Percentiles rank a stretch among this genome's conserved stretches.
These are phyloP conservation scores for Anolis carolinensis DNA, from an alignment of 2,113 vertebrate species.

Conservation along the genomic window DNA sequence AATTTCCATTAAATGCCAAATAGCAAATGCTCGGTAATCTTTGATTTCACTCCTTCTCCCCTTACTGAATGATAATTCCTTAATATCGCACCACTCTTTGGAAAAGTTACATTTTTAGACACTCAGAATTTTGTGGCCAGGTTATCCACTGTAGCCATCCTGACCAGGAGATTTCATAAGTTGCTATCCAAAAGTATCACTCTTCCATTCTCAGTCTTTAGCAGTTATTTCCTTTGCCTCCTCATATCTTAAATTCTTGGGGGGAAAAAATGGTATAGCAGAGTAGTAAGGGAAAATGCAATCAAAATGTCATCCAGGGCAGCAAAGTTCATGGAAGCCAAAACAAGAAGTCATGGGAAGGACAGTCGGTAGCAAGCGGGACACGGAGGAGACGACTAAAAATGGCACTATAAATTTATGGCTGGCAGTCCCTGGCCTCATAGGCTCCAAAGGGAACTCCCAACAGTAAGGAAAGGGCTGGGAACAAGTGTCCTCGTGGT, in stretches of 20 bases:
- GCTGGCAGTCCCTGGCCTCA: neutral
- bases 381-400: neutral
- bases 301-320: neutral
- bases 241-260: neutral
- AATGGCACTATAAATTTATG: conserved; percentile 8
- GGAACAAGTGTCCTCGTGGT: neutral
- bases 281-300: neutral
- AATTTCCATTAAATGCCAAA: neutral
- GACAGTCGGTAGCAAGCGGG: neutral
- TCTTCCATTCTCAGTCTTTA: neutral
- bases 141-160: too few relatives aligned
- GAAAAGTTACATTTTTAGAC: too few relatives aligned
- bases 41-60: neutral
- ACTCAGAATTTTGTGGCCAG: too few relatives aligned
- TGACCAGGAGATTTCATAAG: too few relatives aligned
- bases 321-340: neutral
- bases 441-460: neutral
- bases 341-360: neutral
- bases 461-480: conserved; percentile 34
- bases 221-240: neutral
- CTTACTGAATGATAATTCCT: neutral
- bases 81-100: neutral
- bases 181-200: too few relatives aligned
- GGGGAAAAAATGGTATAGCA: neutral
- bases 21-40: neutral